Evolutionary conservation across 2,888 invertebrate genomes (phyloP).

Genomic region (Gerris lacustris): DNA sequence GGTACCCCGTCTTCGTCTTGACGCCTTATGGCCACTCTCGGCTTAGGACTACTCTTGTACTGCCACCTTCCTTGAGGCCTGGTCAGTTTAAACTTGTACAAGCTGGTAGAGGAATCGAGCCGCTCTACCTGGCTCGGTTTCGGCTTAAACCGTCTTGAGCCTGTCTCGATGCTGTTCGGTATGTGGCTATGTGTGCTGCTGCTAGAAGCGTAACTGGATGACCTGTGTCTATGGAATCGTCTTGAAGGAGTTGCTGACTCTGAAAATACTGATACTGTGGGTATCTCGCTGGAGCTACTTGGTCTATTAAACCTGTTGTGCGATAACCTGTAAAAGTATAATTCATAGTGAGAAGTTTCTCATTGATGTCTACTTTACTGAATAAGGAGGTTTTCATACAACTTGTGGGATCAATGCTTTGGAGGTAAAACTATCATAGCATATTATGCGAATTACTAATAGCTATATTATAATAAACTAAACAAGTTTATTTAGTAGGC

Average conservation of each 20-base stretch:
- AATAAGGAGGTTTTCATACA: too few relatives aligned
- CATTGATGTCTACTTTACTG: too few relatives aligned
- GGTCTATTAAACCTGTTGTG: constrained; percentile 23
- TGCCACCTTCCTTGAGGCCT: constrained; percentile 78
- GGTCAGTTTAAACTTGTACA: constrained; percentile 71
- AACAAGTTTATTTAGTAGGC: too few relatives aligned
- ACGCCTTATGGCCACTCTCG: constrained; percentile 67
- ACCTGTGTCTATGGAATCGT: constrained; percentile 57
- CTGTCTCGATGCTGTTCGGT: constrained; percentile 24
- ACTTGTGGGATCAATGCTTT: too few relatives aligned
- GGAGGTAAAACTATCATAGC: too few relatives aligned
- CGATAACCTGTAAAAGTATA: constrained; percentile 19
- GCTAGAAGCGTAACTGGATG: constrained; percentile 31
- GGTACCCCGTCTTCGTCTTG: constrained; percentile 36
- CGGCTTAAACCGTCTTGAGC: constrained; percentile 28
- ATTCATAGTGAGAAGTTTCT: background rate
- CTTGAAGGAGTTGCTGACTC: constrained; percentile 34
- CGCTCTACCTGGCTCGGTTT: constrained; percentile 23
- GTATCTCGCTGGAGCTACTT: constrained; percentile 19
- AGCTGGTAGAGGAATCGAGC: constrained; percentile 43
- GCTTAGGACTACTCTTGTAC: constrained; percentile 79
- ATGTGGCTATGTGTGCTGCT: constrained; percentile 10
- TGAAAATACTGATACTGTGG: constrained; percentile 25
- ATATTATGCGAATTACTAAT: too few relatives aligned
- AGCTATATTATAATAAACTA: too few relatives aligned